A percentile compares a stretch with the other conserved stretches of the same genome.
These are phyloP conservation scores for Drosophila mojavensis DNA, from an alignment of 1,140 invertebrate species.

Conservation along the genomic window DNA sequence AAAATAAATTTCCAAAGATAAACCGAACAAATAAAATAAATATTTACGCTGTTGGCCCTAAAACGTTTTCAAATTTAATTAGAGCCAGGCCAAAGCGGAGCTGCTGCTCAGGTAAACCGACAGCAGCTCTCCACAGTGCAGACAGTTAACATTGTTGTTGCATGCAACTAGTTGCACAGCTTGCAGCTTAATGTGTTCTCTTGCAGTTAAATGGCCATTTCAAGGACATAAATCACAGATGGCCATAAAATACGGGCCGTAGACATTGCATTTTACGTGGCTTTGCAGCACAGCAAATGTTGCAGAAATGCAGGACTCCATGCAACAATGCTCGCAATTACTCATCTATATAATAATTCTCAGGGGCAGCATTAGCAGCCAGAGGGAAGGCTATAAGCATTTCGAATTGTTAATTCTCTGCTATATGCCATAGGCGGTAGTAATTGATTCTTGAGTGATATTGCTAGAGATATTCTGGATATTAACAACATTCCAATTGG, in stretches of 20 bases:
- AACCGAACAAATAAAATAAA: constrained; percentile 23
- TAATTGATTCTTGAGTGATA: not conserved
- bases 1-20: constrained; percentile 2
- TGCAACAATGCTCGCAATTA: constrained; percentile 30
- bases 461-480: too few relatives aligned
- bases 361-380: constrained; percentile 9
- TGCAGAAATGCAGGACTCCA: constrained; percentile 21
- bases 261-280: constrained; percentile 55
- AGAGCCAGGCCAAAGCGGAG: constrained; percentile 39
- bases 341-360: constrained; percentile 47
- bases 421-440: not conserved
- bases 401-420: not conserved
- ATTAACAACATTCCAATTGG: too few relatives aligned
- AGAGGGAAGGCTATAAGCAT: not conserved
- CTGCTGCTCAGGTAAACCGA: constrained; percentile 26
- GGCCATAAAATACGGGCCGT: constrained; percentile 61
- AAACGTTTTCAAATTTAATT: constrained; percentile 75
- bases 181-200: constrained; percentile 28
- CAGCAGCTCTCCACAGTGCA: not conserved
- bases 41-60: constrained; percentile 35
- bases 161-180: constrained; percentile 69
- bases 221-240: constrained; percentile 65
- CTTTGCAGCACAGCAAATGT: constrained; percentile 54
- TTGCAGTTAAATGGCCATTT: constrained; percentile 64
- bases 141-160: constrained; percentile 12